phyloP scores from a whole-genome alignment of 2,113 vertebrate species.

The Setophaga kirtlandii region DNA sequence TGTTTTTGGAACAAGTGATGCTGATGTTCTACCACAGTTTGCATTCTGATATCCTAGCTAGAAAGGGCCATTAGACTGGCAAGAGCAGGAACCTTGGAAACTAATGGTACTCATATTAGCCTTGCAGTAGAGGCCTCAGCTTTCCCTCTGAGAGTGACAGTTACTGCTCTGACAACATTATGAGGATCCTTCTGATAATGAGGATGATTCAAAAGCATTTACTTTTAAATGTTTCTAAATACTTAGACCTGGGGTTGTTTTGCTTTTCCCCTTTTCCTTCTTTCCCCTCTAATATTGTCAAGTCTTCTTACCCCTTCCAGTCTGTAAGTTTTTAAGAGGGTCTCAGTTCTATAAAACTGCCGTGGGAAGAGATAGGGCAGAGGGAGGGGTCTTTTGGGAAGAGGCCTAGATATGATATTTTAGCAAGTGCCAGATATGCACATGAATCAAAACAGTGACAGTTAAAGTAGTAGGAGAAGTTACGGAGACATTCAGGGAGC shows the following conservation, averaged over 20 bases:
- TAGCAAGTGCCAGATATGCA: not conserved
- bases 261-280: not conserved
- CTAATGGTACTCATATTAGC: not conserved
- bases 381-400: not conserved
- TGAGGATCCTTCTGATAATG: not conserved
- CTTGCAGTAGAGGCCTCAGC: not conserved
- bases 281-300: not conserved
- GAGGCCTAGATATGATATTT: not conserved
- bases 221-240: constrained; percentile 26
- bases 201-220: constrained; percentile 5
- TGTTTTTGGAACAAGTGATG: not conserved
- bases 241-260: not conserved
- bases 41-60: not conserved
- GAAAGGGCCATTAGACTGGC: not conserved
- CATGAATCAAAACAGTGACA: not conserved
- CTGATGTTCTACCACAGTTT: not conserved
- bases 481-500: not conserved
- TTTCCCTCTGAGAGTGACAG: not conserved
- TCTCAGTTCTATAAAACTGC: not conserved
- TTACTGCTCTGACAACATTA: not conserved
- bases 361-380: not conserved
- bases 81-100: not conserved
- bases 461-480: not conserved
- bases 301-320: not conserved
- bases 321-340: not conserved